Conservation (phyloP, 2,797 vertebrate genomes). For the Hapalemur alaotrensis region DNA sequence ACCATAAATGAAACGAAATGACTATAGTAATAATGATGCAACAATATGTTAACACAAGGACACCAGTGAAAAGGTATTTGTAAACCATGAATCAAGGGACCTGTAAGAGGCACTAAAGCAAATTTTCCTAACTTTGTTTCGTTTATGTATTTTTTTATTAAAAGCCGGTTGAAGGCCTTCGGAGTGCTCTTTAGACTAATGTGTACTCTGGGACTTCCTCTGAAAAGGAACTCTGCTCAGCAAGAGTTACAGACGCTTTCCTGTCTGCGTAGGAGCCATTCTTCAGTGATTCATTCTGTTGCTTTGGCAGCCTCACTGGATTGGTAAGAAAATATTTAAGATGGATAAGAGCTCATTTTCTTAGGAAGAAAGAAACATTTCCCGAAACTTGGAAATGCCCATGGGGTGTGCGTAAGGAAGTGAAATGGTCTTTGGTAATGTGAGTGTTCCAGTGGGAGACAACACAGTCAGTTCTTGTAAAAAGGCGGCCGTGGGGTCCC, state of each 20-base stretch:
- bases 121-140: background rate
- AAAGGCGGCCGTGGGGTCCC: background rate
- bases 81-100: background rate
- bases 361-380: background rate
- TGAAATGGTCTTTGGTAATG: background rate
- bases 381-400: constrained; percentile 11
- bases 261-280: constrained; percentile 34
- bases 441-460: background rate
- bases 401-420: background rate
- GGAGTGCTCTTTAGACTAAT: background rate
- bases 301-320: background rate
- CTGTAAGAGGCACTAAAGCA: background rate
- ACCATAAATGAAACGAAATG: background rate
- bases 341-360: background rate
- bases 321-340: constrained; percentile 48
- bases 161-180: background rate
- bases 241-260: constrained; percentile 53
- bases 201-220: background rate
- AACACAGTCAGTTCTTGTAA: background rate
- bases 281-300: constrained; percentile 23
- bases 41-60: background rate
- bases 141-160: background rate
- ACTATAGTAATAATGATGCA: background rate
- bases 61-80: background rate
- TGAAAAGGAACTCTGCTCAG: background rate